Base-by-base conservation (phyloP, 2,797 vertebrate species). In the Heterohyrax brucei region DNA sequence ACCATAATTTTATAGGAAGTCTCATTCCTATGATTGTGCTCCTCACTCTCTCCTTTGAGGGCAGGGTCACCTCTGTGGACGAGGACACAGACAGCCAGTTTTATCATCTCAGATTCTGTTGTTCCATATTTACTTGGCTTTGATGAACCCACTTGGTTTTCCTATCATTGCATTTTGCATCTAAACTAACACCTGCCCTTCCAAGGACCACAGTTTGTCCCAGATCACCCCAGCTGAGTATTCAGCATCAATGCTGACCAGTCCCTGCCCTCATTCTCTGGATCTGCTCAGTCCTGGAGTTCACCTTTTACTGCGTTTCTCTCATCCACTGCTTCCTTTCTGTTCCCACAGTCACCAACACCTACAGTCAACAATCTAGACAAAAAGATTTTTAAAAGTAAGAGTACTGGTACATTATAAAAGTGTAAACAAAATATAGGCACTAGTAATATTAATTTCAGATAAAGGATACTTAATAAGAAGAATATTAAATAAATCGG, bases 141-240 rank as follows among this genome's bases (percentile, higher is more conserved):
- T 61, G 96, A 97, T n/a, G 95, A 97, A 97, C 95, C 87, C 44
- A 59, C 48, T 80, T 96, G 82, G 22, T 97, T 97, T 90, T 28
- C 93, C 94, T 96, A 94, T 96, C 95, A 86, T 92, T 95, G 95
- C 88, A 53, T 96, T 97, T n/a, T 72, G 10, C 2, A 64, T 9
- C 50, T 66, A 75, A 48, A 30, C 33, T 48, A 64, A 87, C 10
- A 44, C 5, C 30, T 26, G 7, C 7, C 70, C 28, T 56, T 62
- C 10, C 28, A 44, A 48, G 4, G 50, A 39, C 24, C 5, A 1
- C 5, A 5, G 39, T 70, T 83, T 46, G 61, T n/a, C 72, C 28
- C 12, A 33, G 18, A 2, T 5, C 3, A 18, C 10, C 44, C 9
- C 70, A 7, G 8, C 39, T 12, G 33, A 30, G 77, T 33, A 30